Evolutionary conservation across 2,888 invertebrate genomes (phyloP), one percentile per base, ranked within the genome.

Genomic region (Galeruca laticollis): DNA sequence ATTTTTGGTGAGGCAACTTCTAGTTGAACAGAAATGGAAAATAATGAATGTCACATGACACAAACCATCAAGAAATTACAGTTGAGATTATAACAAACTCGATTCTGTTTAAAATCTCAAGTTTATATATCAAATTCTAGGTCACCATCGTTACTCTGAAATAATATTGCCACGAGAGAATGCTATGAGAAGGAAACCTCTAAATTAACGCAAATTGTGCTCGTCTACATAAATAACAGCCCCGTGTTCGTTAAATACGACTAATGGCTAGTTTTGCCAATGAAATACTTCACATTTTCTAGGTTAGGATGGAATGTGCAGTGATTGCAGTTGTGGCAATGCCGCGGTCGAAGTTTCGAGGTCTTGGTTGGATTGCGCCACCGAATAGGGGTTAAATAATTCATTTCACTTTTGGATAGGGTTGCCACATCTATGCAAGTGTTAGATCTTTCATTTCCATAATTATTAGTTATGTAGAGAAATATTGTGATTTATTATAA

Each of bases 211-310:
- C 49, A 51, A 60, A 66, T 26, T 66, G 51, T 15, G 8, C 47
- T 59, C 66, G 66, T 31, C 65, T 49, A 60, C 68, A 71, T 71
- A 65, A 69, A 71, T 65, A 61, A 56, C 37, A 15, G 40, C 59
- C 61, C 49, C 52, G 47, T 56, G 60, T 35, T 37, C 49, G 60
- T 31, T 57, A 49, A 57, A 33, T 60, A 54, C 43, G 60, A 72
- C 2, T 52, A 69, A 71, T 66, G 74, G 62, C 56, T 75, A 73
- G 71, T 75, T 76, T 69, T 70, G 62, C 62, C 60, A 66, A 60
- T 73, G 72, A 71, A 74, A 77, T 76, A 75, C 70, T 75, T 76
- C 69, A 65, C 74, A 73, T 73, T 75, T 74, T 71, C 69, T 75
- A 73, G 74, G 75, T 60, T 49, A 51, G 60, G n/a, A 52, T 60